These are phyloP conservation scores for Podarcis raffonei DNA, from an alignment of 2,113 vertebrate species.

Conservation along the genomic window DNA sequence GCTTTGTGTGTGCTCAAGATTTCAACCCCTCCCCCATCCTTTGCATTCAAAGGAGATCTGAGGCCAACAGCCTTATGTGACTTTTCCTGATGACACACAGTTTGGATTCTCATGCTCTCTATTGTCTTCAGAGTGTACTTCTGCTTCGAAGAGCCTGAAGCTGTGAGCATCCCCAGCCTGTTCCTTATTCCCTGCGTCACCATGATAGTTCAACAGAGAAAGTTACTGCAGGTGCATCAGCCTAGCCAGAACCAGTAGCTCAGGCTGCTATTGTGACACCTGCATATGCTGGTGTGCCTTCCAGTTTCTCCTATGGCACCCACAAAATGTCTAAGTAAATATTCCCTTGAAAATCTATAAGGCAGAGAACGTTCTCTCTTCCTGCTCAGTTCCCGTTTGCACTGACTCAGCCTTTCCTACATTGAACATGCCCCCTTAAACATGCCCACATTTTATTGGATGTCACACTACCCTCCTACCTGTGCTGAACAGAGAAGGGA, in stretches of 20 bases:
- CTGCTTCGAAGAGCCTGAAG: background rate
- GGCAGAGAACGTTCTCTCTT: no score
- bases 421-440: no score
- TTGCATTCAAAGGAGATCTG: background rate
- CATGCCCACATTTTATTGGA: no score
- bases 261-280: no score
- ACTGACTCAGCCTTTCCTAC: no score
- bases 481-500: no score
- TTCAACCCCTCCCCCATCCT: background rate
- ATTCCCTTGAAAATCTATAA: background rate
- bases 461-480: no score
- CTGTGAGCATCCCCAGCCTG: background rate
- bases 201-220: background rate
- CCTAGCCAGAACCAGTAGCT: background rate
- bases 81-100: rapidly evolving
- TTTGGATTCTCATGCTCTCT: background rate
- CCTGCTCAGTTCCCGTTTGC: no score
- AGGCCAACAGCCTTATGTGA: background rate
- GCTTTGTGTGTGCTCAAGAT: background rate
- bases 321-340: background rate
- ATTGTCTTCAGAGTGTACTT: background rate
- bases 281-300: no score
- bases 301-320: no score
- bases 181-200: background rate
- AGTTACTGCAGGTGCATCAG: background rate